Base-by-base conservation (phyloP, 2,797 vertebrate genomes). In the Eleutherodactylus coqui region DNA sequence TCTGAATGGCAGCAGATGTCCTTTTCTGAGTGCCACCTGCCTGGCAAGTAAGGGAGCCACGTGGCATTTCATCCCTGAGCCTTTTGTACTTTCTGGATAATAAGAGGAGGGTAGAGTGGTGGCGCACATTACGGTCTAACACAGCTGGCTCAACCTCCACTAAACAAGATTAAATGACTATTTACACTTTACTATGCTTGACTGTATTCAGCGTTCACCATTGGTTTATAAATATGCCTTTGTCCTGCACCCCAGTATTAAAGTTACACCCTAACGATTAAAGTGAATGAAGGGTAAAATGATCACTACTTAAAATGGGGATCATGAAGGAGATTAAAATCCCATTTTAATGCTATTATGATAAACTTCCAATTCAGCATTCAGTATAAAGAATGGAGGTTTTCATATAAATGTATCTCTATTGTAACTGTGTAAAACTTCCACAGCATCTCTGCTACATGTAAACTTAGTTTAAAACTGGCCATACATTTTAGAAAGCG, bases 1-100 rank as follows among this genome's bases (percentile, higher is more conserved):
- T 75, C 38, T 75, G 38, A 14, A 43, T 34, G 7, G 70, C 27
- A 38, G 27, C 85, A 86, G 85, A 81, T 86, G 85, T 82, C 78
- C 79, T 6, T 51, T 82, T 75, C 69, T 67, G 8, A 60, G 45
- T 69, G 55, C 53, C 85, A 86, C 79, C 58, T 76, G 72, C 79
- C 51, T 64, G 17, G 45, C 69, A 34, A 67, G 43, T 75, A 58
- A 19, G 58, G 45, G 11, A 34, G 41, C 32, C 77, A 85, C n/a
- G 49, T 67, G 85, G 51, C 38, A 38, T 58, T 70, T 53, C 10
- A 47, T 32, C 67, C 55, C 45, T 45, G 32, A 67, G 16, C 21
- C 72, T 75, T 86, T 64, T 81, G 77, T 81, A 72, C 32, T 72
- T 13, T 53, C 34, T 41, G 34, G 45, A 82, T 49, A 81, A 81